Evolutionary conservation across 2,797 vertebrate species (phyloP).

Genomic region (Mormyrops boulengeri): DNA sequence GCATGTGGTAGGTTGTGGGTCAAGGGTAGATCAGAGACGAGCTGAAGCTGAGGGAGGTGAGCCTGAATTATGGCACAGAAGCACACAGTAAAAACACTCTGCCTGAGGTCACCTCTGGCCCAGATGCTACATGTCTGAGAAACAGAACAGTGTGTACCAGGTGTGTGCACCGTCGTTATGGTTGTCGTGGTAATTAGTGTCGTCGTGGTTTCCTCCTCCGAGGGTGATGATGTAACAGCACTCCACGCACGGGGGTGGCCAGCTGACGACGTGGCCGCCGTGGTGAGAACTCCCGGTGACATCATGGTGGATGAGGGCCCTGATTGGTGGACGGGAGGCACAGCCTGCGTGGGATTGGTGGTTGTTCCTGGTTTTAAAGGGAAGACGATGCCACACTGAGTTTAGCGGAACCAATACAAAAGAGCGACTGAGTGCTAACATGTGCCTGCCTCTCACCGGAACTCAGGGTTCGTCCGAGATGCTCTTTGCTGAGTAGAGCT

Average conservation of each 20-base stretch:
- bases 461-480: conserved; percentile 52
- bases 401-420: neutral
- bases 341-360: conserved; percentile 66
- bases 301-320: conserved; percentile 54
- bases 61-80: neutral
- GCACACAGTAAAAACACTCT: neutral
- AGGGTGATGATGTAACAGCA: conserved; percentile 55
- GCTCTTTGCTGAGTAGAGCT: conserved; percentile 71
- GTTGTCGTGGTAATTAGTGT: conserved; percentile 88
- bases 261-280: conserved; percentile 58
- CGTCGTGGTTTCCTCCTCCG: conserved; percentile 83
- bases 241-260: conserved; percentile 48
- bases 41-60: neutral
- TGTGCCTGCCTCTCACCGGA: conserved; percentile 40
- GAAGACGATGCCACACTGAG: conserved; percentile 20
- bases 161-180: conserved; percentile 83
- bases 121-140: neutral
- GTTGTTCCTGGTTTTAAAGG: conserved; percentile 59
- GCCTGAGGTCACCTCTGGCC: neutral
- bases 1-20: conserved; percentile 8
- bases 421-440: neutral
- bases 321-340: conserved; percentile 51
- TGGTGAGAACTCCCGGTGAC: conserved; percentile 67
- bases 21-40: neutral
- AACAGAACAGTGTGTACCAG: conserved; percentile 58